phyloP scores from a whole-genome alignment of 2,888 invertebrate genomes.

The Glaucopsyche alexis region DNA sequence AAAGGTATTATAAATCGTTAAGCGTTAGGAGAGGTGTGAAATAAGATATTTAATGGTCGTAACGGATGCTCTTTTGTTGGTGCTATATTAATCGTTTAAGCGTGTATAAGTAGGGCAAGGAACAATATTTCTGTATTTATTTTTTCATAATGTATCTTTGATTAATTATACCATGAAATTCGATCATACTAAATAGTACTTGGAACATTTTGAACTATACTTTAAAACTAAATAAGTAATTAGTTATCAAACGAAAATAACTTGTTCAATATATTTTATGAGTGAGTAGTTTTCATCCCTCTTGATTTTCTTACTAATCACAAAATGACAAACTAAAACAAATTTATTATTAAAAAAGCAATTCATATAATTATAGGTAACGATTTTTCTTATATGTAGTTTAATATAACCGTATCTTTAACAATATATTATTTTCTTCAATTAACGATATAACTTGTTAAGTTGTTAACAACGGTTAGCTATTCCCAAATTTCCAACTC shows the following conservation, averaged over 20 bases:
- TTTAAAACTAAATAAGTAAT: background rate
- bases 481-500: conserved; percentile 22
- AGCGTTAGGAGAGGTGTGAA: conserved; percentile 69
- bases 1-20: conserved; percentile 59
- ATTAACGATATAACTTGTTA: conserved; percentile 38
- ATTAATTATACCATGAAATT: conserved; percentile 1
- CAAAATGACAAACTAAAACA: too few species aligned
- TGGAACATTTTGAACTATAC: background rate
- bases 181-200: background rate
- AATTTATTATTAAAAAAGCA: too few species aligned
- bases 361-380: too few species aligned
- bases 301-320: too few species aligned
- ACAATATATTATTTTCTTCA: background rate
- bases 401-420: background rate
- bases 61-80: conserved; percentile 58
- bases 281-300: too few species aligned
- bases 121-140: conserved; percentile 35
- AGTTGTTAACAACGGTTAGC: conserved; percentile 33
- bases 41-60: conserved; percentile 67
- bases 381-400: too few species aligned
- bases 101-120: conserved; percentile 40
- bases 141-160: conserved; percentile 6
- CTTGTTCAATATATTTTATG: too few species aligned
- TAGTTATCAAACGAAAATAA: too few species aligned
- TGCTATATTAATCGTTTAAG: conserved; percentile 46